Percentiles rank a stretch among this genome's conserved stretches.
Conservation (phyloP, 2,113 vertebrate species). For the Manacus vitellinus region DNA sequence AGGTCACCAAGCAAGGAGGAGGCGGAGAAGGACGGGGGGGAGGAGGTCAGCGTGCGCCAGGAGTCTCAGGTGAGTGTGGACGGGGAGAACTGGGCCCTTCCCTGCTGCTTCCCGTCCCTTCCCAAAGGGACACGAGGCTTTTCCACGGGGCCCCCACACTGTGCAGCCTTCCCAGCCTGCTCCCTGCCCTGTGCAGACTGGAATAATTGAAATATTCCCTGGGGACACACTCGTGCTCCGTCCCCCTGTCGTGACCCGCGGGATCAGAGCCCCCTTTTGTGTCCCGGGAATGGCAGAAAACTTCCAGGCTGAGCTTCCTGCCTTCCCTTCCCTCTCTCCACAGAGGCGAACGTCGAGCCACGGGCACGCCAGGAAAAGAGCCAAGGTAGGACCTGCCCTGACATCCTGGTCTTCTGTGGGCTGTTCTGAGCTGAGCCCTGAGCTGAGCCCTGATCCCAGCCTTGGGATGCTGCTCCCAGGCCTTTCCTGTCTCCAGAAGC, state of each 20-base stretch:
- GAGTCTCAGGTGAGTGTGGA: conserved; percentile 76
- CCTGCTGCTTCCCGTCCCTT: neutral
- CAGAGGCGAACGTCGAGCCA: conserved; percentile 91
- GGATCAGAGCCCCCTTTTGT: neutral
- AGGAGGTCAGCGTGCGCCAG: conserved; percentile 74
- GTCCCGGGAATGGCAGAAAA: neutral
- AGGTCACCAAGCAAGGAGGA: conserved; percentile 83
- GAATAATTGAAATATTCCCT: neutral
- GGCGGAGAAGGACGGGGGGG: conserved; percentile 74
- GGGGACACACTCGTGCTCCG: neutral
- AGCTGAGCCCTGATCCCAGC: neutral
- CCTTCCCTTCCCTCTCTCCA: conserved; percentile 38
- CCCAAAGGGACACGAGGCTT: neutral
- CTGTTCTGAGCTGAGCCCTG: accelerated
- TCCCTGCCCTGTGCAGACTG: neutral
- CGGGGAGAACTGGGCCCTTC: neutral
- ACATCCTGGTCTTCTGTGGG: neutral
- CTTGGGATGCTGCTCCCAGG: neutral
- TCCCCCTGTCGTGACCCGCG: neutral
- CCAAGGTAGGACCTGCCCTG: conserved; percentile 83
- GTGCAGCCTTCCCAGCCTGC: neutral
- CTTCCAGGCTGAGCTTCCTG: neutral
- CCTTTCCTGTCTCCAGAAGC: neutral
- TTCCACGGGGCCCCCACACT: neutral
- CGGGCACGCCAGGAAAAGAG: conserved; percentile 92